Percentiles rank a stretch among this genome's conserved stretches.
These are phyloP conservation scores for Dunckerocampus dactyliophorus DNA, from an alignment of 2,113 vertebrate species.

Conservation along the genomic window DNA sequence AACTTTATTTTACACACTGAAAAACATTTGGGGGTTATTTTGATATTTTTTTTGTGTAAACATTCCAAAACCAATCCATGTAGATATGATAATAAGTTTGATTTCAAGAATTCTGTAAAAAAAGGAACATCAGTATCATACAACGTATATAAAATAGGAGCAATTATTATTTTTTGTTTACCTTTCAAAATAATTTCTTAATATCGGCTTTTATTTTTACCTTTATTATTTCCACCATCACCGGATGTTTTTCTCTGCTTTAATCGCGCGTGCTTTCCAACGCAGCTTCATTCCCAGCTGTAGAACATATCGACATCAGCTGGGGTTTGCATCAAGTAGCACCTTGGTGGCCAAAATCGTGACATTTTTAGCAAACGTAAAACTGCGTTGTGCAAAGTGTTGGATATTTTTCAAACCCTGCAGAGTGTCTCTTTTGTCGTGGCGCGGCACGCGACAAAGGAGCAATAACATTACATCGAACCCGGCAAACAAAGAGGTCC, in stretches of 20 bases:
- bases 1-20: too few relatives aligned
- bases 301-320: slow-evolving; percentile 55
- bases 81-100: too few relatives aligned
- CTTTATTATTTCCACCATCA: slow-evolving; percentile 36
- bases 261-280: background rate
- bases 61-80: too few relatives aligned
- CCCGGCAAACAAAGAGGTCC: slow-evolving; percentile 73
- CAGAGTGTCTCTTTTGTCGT: slow-evolving; percentile 28
- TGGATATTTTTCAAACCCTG: background rate
- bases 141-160: background rate
- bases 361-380: slow-evolving; percentile 14
- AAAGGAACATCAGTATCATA: too few relatives aligned
- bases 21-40: too few relatives aligned
- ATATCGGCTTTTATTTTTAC: background rate
- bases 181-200: too few relatives aligned
- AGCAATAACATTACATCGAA: slow-evolving; percentile 50
- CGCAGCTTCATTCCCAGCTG: slow-evolving; percentile 31
- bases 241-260: slow-evolving; percentile 19
- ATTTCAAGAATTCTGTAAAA: too few relatives aligned
- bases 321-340: slow-evolving; percentile 50
- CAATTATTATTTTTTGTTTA: background rate
- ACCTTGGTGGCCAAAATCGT: slow-evolving; percentile 29
- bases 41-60: too few relatives aligned
- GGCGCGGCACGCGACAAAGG: slow-evolving; percentile 23
- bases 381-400: slow-evolving; percentile 15